Base-by-base conservation (phyloP, 1,140 invertebrate species). In the Stegodyphus dumicola region DNA sequence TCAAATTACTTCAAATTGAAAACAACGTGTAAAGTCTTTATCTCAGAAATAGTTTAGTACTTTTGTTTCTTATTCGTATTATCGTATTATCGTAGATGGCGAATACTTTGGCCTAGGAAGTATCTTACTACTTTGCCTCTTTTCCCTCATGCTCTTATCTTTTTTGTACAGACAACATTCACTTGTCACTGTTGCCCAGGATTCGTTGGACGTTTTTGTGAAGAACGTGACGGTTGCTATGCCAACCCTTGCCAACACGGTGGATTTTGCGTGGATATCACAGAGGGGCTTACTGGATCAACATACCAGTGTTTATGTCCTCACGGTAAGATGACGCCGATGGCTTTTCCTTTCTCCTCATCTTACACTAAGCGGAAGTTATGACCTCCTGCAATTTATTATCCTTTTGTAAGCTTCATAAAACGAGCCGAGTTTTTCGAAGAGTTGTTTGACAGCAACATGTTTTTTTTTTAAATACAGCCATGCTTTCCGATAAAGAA, bases 291-390 rank as follows among this genome's bases (percentile, higher is more conserved):
- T 89, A 93, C 94, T 88, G 93, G 93, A 79, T 93, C 92, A 89
- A 93, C 92, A 76, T 95, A 94, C 90, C 93, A 93, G 88, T 95
- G 94, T 89, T 91, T 94, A 51, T 95, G 94, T 91, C 94, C 94
- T 85, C 95, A 94, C 88, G 94, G 93, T 94, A 77, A 87, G 70
- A 77, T 17, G 17, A 67, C 65, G 17, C 65, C 17, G 9, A 60
- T 11, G 56, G 9, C 56, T 15, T 88, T 7, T 89, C 33, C 33
- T 89, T 15, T 88, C 88, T 18, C 17, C 56, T 69, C 48, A 53
- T 51, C 66, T 18, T 48, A 13, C 60, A 48, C 51, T 51, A 51
- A 77, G 56, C 33, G 75, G 75, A 67, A 67, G 13, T 67, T 67
- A 67, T 17, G 17, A 15, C n/a, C 56, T 49, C 56, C 48, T 51